These are phyloP conservation scores for Nesogale talazaci DNA, from an alignment of 2,113 vertebrate genomes.

Conservation along the genomic window DNA sequence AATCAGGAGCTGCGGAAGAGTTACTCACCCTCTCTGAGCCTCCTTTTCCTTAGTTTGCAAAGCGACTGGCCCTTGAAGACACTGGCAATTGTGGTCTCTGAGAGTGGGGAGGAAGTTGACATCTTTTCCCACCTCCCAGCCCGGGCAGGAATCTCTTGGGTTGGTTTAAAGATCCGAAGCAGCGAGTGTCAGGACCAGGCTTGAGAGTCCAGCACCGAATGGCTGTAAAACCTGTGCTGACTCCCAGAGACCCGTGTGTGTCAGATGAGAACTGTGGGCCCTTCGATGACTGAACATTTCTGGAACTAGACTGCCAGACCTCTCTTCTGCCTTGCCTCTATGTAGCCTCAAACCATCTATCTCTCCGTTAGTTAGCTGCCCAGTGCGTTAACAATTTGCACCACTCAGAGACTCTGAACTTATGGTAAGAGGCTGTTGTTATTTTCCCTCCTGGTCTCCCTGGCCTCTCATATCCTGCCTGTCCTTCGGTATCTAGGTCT, in stretches of 20 bases:
- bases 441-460: accelerated
- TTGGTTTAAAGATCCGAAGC: background rate
- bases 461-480: background rate
- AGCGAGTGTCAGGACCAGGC: accelerated
- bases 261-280: background rate
- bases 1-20: background rate
- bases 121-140: accelerated
- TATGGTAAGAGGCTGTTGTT: accelerated
- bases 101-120: background rate
- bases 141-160: no score
- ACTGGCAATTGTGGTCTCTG: background rate
- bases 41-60: background rate
- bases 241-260: background rate
- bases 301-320: background rate
- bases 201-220: background rate
- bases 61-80: background rate
- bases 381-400: background rate
- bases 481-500: no score
- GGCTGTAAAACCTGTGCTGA: background rate
- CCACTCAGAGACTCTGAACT: background rate
- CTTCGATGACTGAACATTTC: background rate
- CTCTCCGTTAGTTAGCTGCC: background rate
- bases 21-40: background rate
- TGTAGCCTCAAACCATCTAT: background rate
- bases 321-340: background rate